These are phyloP conservation scores for Meiosimyza decipiens DNA, from an alignment of 2,888 invertebrate species.

Conservation along the genomic window DNA sequence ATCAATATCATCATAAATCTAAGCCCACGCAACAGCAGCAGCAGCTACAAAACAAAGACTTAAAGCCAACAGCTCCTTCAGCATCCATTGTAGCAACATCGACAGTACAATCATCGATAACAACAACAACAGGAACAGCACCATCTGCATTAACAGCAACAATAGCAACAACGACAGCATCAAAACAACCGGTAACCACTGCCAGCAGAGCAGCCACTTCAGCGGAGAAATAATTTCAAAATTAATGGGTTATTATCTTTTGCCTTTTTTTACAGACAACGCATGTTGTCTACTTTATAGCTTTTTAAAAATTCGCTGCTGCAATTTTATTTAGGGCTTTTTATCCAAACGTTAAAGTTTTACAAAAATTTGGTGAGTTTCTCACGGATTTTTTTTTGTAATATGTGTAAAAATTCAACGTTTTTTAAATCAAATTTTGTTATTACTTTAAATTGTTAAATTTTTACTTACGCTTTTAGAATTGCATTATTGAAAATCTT, in stretches of 20 bases:
- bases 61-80: slow-evolving; percentile 33
- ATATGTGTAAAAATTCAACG: slow-evolving; percentile 1
- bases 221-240: slow-evolving; percentile 50
- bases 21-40: slow-evolving; percentile 42
- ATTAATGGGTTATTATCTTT: slow-evolving; percentile 24
- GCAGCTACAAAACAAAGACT: slow-evolving; percentile 44
- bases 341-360: slow-evolving; percentile 7
- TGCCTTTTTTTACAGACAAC: slow-evolving; percentile 35
- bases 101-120: slow-evolving; percentile 26
- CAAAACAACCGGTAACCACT: slow-evolving; percentile 19
- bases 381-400: not conserved
- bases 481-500: not conserved
- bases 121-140: slow-evolving; percentile 32
- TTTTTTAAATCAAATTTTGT: not conserved
- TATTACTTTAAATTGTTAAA: not conserved
- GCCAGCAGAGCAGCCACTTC: slow-evolving; percentile 39
- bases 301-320: slow-evolving; percentile 22
- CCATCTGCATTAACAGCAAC: slow-evolving; percentile 37
- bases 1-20: slow-evolving; percentile 43
- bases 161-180: slow-evolving; percentile 40
- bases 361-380: not conserved
- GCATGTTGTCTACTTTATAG: slow-evolving; percentile 41
- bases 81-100: slow-evolving; percentile 29
- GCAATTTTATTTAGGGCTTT: not conserved
- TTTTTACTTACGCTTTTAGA: slow-evolving; percentile 5